Evolutionary conservation across 2,888 invertebrate genomes (phyloP).

Genomic region (Lasius platythorax): DNA sequence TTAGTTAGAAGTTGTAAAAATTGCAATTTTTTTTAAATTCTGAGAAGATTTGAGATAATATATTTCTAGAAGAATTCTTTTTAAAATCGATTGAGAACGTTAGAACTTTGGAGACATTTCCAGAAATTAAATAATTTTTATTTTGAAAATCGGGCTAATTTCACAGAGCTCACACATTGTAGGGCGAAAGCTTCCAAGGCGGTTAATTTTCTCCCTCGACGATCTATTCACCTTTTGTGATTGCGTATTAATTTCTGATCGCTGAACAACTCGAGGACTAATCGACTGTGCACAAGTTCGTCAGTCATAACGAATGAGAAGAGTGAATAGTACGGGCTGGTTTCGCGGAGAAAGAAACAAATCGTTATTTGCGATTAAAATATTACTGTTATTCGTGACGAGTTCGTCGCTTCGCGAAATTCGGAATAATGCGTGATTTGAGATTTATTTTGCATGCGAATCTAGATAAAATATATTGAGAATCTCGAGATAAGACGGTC

Average conservation of each 20-base stretch:
- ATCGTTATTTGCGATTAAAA: neutral
- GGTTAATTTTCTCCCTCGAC: constrained; percentile 46
- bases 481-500: constrained; percentile 30
- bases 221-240: neutral
- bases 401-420: constrained; percentile 5
- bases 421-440: neutral
- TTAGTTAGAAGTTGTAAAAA: too few species aligned
- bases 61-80: too few species aligned
- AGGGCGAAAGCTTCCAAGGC: neutral
- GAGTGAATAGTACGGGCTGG: neutral
- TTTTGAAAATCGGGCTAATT: too few species aligned
- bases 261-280: constrained; percentile 41
- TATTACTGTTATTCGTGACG: neutral
- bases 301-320: constrained; percentile 31
- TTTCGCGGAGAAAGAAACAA: neutral
- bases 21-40: too few species aligned
- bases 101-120: too few species aligned
- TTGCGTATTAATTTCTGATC: constrained; percentile 64
- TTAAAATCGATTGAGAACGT: too few species aligned
- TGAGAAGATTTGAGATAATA: too few species aligned
- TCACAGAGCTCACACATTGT: neutral
- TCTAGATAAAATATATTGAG: constrained; percentile 37
- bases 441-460: neutral
- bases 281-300: constrained; percentile 54
- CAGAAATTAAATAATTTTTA: too few species aligned